Evolutionary conservation across 2,797 vertebrate species (phyloP), one percentile per base, ranked within the genome.

Genomic region (Columba guinea): DNA sequence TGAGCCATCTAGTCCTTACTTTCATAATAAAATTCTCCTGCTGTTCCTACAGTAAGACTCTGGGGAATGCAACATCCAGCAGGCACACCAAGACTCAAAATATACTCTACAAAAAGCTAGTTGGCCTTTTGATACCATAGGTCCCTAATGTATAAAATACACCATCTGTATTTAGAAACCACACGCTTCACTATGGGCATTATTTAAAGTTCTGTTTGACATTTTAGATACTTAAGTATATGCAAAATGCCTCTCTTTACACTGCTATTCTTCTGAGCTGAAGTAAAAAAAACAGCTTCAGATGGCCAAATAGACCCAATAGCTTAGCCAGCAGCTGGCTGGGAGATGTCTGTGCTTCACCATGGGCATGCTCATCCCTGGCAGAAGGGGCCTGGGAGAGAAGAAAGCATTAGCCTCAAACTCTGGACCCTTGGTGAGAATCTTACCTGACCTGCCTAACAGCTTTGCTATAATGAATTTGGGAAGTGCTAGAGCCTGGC

Each of bases 341-440:
- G 0, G 35, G 27, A 60, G 16, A 51, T 2, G 6, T 11, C 30
- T 10, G 5, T 6, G 13, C 69, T 52, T 41, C 53, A 10, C 48
- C 24, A 55, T 0, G 1, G 22, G 48, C 34, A 67, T 1, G 1
- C 13, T 71, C 4, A 0, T 34, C 27, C 27, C 30, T 11, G 9
- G 24, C 32, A 55, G 59, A 65, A 71, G 20, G 11, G 3, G 14
- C 41, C 10, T 77, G 32, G 51, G 28, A n/a, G 27, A 83, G 27
- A 78, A 10, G 12, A 44, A 78, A 70, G 10, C 5, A 3, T 46
- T 32, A 46, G 11, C 13, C 37, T 51, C 24, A 6, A 64, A 56
- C 18, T 67, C 55, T 17, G 8, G 39, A 62, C 14, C 23, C 21
- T 62, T n/a, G 22, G 34, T 19, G 19, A 32, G 15, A 56, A 26